Evolutionary conservation across 1,140 invertebrate species (phyloP).

Genomic region (Heliothis virescens): DNA sequence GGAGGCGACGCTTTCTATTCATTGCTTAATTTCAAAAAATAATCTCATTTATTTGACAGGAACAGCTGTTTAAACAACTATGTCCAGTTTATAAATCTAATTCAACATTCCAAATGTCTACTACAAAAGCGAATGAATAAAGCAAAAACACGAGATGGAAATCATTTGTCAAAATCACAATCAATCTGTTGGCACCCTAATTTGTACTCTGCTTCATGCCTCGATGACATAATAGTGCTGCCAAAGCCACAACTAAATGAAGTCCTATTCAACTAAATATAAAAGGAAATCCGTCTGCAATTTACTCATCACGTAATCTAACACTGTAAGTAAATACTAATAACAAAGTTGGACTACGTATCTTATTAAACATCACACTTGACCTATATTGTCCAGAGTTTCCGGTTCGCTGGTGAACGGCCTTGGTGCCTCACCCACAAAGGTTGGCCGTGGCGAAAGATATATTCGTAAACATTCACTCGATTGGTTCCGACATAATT

Average conservation of each 20-base stretch:
- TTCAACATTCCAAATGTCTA: neutral
- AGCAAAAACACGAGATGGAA: neutral
- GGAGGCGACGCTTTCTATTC: conserved; percentile 31
- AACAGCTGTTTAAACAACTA: neutral
- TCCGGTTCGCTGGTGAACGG: conserved; percentile 55
- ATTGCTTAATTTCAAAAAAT: conserved; percentile 13
- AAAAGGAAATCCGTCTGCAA: conserved; percentile 27
- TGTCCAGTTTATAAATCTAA: conserved; percentile 7
- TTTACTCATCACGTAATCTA: conserved; percentile 23
- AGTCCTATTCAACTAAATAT: neutral
- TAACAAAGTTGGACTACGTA: neutral
- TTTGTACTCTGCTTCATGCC: neutral
- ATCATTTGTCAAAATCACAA: conserved; percentile 8
- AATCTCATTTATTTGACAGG: conserved; percentile 23
- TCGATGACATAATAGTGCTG: neutral
- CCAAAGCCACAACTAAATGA: neutral
- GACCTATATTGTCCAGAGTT: conserved; percentile 57
- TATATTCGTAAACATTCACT: conserved; percentile 44
- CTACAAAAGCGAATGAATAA: neutral
- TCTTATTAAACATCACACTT: conserved; percentile 49
- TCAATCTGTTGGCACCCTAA: conserved; percentile 15
- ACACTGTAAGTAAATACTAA: conserved; percentile 8
- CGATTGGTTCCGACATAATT: conserved; percentile 19
- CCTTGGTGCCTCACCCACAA: conserved; percentile 55
- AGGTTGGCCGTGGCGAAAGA: conserved; percentile 50